Evolutionary conservation across 2,113 vertebrate genomes (phyloP).

Genomic region (Gobius niger): DNA sequence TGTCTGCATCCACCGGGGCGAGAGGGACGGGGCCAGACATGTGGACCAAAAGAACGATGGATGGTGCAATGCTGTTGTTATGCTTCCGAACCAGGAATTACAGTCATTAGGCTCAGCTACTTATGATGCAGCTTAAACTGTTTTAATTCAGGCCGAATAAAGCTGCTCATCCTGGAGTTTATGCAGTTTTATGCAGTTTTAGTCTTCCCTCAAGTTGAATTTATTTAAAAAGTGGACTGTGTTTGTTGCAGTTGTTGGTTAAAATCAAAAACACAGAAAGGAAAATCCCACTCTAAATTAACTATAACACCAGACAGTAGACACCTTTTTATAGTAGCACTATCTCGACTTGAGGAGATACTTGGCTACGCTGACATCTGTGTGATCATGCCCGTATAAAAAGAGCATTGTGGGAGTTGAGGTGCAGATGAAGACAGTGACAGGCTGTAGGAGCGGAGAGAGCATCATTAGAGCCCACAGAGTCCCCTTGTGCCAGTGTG

Average conservation of each 20-base stretch:
- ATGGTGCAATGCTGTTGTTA: neutral
- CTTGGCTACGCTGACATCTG: neutral
- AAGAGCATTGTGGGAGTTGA: constrained; percentile 10
- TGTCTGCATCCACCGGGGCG: constrained; percentile 27
- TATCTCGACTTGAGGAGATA: neutral
- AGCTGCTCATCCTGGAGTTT: too few species aligned
- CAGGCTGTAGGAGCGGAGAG: constrained; percentile 14
- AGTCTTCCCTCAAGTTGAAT: too few species aligned
- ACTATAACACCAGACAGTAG: too few species aligned
- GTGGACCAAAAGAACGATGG: neutral
- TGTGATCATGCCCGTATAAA: constrained; percentile 8
- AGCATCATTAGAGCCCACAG: constrained; percentile 38
- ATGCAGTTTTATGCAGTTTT: too few species aligned
- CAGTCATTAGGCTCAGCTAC: neutral
- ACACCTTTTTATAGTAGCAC: neutral
- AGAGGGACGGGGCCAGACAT: neutral
- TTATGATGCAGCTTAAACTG: neutral
- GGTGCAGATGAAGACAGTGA: constrained; percentile 26
- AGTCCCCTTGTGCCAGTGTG: constrained; percentile 24
- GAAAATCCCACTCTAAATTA: too few species aligned
- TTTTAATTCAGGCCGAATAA: too few species aligned
- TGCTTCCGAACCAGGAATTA: neutral
- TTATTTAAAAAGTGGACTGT: too few species aligned
- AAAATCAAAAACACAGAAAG: too few species aligned
- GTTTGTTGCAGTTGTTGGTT: too few species aligned